Conservation (phyloP, 1,140 invertebrate genomes). For the Plutomurus gul region DNA sequence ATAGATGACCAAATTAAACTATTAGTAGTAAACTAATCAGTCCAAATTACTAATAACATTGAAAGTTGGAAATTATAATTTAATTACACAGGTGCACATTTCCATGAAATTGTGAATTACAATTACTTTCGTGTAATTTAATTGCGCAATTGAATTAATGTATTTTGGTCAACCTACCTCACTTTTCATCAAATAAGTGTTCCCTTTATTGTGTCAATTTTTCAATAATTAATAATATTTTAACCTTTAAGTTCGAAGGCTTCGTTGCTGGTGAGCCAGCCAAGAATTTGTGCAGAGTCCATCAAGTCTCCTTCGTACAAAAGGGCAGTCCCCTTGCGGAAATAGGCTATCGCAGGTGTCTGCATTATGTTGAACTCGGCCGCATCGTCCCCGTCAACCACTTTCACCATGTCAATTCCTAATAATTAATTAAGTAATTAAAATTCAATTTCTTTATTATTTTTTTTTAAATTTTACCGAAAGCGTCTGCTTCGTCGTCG, state of each 20-base stretch:
- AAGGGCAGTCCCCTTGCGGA: constrained; percentile 82
- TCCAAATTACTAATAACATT: too few species aligned
- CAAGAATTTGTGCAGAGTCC: constrained; percentile 40
- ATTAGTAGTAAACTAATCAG: too few species aligned
- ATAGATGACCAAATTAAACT: too few species aligned
- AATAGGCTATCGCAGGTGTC: constrained; percentile 85
- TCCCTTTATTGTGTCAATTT: too few species aligned
- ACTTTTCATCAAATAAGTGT: too few species aligned
- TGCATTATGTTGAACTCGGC: constrained; percentile 71
- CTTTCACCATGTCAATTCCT: constrained; percentile 91
- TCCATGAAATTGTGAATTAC: too few species aligned
- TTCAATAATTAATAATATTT: too few species aligned
- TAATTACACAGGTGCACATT: too few species aligned
- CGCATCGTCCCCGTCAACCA: constrained; percentile 80
- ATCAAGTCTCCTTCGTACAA: constrained; percentile 73
- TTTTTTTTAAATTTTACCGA: constrained; percentile 62
- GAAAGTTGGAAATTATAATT: too few species aligned
- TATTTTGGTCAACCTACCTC: too few species aligned
- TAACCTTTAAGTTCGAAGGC: constrained; percentile 93
- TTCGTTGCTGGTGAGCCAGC: constrained; percentile 91
- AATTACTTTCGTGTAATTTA: too few species aligned
- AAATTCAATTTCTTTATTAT: background rate
- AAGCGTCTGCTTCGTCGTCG: constrained; percentile 89
- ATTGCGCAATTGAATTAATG: too few species aligned
- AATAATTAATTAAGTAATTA: background rate